Base-by-base conservation (phyloP, 2,113 vertebrate genomes). In the Acanthisitta chloris region DNA sequence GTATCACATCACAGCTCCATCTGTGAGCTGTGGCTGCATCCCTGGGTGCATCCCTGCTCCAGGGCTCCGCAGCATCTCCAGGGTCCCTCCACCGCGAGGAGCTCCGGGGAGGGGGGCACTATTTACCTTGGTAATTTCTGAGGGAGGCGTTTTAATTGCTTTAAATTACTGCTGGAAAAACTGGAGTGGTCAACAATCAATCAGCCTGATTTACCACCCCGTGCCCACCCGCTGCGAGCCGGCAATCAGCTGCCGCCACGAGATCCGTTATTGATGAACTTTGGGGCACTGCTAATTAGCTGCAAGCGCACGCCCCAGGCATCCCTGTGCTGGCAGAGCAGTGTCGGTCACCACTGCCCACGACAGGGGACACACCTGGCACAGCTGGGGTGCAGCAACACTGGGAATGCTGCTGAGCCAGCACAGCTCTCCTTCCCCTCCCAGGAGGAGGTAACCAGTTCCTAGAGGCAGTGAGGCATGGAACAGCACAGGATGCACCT, bases 231-330 rank as follows among this genome's bases (percentile, higher is more conserved):
- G 92, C 98, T 54, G 95, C 36, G 92, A 98, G 97, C 95, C 96
- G 48, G 98, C 98, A 97, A 98, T 98, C 98, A 98, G 97, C 98
- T 94, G 86, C 97, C 83, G 67, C 98, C 95, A 76, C 97, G 74
- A 96, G 98, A 98, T 98, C 97, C 92, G 91, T 98, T 98, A 98
- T 98, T 98, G 98, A 99, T 98, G 98, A 99, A 98, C 98, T 98
- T 98, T 96, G 97, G 70, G 54, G 97, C 98, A 77, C 96, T 34
- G 94, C 98, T 99, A 98, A 98, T 99, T 98, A 98, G 98, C 98
- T 96, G 82, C 48, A n/a, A 97, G 97, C 76, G n/a, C 97, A 88
- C 94, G 54, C 92, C 91, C 95, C 96, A 96, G 58, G 96, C 96
- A 54, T 48, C 23, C 51, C 88, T 58, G 94, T 19, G 80, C 92